Evolutionary conservation across 2,888 invertebrate species (phyloP).

Genomic region (Baronia brevicornis): DNA sequence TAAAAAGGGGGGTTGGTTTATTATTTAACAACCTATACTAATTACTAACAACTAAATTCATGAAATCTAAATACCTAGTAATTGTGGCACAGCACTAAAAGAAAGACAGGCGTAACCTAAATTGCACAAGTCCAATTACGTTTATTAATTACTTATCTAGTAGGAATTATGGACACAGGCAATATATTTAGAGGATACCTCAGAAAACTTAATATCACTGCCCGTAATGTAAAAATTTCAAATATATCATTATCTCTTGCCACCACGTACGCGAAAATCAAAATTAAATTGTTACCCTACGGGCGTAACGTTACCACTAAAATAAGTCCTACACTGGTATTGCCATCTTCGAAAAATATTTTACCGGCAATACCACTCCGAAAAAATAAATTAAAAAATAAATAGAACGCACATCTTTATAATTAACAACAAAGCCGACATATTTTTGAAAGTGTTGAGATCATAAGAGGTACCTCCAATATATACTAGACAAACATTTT

Average conservation of each 20-base stretch:
- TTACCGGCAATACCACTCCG: conserved; percentile 3
- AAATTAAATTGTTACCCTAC: no score
- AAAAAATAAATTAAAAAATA: conserved; percentile 13
- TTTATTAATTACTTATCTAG: conserved; percentile 23
- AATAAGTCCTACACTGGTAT: conserved; percentile 2
- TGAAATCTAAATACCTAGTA: conserved; percentile 8
- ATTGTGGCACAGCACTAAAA: conserved; percentile 12
- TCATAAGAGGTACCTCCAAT: conserved; percentile 30
- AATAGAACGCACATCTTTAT: conserved; percentile 14
- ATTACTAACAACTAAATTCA: conserved; percentile 3
- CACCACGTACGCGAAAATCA: no score
- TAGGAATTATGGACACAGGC: conserved; percentile 21
- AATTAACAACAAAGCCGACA: conserved; percentile 18
- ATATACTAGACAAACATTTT: conserved; percentile 11
- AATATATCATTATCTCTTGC: no score
- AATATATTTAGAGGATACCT: conserved; percentile 21
- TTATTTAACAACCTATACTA: no score
- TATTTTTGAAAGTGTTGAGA: conserved; percentile 27
- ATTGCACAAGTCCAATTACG: conserved; percentile 58
- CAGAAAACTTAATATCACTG: conserved; percentile 13
- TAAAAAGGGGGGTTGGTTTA: no score
- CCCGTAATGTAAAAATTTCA: conserved; percentile 12
- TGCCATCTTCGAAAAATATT: not conserved
- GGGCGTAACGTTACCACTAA: conserved; percentile 1
- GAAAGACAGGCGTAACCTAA: conserved; percentile 31